Percentiles rank a stretch among this genome's conserved stretches.
These are phyloP conservation scores for Melanotaenia maccullochi DNA, from an alignment of 2,797 vertebrate species.

Conservation along the genomic window DNA sequence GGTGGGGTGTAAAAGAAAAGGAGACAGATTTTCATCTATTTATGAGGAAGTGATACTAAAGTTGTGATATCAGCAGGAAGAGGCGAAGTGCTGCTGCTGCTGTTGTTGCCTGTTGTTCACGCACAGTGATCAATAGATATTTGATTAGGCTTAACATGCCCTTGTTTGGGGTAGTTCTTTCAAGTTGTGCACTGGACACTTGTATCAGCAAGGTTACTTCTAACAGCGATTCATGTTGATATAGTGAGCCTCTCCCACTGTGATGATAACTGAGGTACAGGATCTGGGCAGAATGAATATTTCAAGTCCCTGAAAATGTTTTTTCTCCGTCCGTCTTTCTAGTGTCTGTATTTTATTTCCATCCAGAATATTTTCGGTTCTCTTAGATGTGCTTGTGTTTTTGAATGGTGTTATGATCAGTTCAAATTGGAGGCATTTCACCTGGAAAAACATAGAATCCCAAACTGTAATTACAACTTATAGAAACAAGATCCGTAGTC, in stretches of 20 bases:
- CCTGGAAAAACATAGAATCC: no score
- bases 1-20: constrained; percentile 59
- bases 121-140: constrained; percentile 65
- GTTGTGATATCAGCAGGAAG: constrained; percentile 66
- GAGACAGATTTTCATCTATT: constrained; percentile 70
- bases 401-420: neutral
- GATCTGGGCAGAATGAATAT: constrained; percentile 1
- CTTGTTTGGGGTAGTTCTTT: constrained; percentile 41
- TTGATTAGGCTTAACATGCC: constrained; percentile 56
- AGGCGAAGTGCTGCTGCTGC: constrained; percentile 49
- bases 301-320: neutral
- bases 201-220: constrained; percentile 36
- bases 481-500: no score
- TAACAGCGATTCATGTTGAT: constrained; percentile 24
- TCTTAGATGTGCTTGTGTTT: neutral
- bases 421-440: no score
- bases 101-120: constrained; percentile 49
- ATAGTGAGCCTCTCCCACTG: constrained; percentile 16
- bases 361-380: neutral
- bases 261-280: constrained; percentile 3
- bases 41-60: constrained; percentile 60
- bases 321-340: neutral
- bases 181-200: constrained; percentile 28
- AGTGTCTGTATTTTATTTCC: neutral
- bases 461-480: no score